Conservation (phyloP, 2,797 vertebrate species). For the Discoglossus pictus region DNA sequence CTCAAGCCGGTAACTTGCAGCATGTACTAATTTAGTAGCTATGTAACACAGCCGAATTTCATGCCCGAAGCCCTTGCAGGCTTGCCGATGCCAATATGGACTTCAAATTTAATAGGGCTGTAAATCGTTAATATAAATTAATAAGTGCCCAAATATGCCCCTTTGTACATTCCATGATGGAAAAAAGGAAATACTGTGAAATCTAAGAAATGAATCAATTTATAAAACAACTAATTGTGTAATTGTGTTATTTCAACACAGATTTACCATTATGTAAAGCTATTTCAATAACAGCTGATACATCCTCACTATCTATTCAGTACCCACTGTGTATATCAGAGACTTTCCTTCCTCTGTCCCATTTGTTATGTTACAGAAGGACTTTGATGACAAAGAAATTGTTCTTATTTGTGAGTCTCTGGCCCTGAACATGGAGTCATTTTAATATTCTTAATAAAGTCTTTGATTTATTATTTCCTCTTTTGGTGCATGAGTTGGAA, state of each 20-base stretch:
- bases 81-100: no score
- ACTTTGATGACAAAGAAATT: constrained; percentile 55
- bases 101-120: no score
- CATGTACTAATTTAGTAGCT: no score
- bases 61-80: no score
- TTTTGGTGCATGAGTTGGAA: constrained; percentile 59
- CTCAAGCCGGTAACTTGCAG: no score
- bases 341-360: constrained; percentile 12
- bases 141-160: no score
- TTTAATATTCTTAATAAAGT: constrained; percentile 60
- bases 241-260: constrained; percentile 7
- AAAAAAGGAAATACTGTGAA: no score
- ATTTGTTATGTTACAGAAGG: constrained; percentile 18
- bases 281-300: constrained; percentile 2
- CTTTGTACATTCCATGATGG: no score
- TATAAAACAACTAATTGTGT: not conserved
- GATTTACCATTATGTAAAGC: not conserved
- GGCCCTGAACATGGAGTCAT: constrained; percentile 58
- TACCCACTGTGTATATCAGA: constrained; percentile 15
- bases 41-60: no score
- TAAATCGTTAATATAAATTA: no score
- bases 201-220: not conserved
- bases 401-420: constrained; percentile 56
- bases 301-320: not conserved
- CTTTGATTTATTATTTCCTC: constrained; percentile 65